Base-by-base conservation (phyloP, 2,888 invertebrate species). In the Caenorhabditis sp. region DNA sequence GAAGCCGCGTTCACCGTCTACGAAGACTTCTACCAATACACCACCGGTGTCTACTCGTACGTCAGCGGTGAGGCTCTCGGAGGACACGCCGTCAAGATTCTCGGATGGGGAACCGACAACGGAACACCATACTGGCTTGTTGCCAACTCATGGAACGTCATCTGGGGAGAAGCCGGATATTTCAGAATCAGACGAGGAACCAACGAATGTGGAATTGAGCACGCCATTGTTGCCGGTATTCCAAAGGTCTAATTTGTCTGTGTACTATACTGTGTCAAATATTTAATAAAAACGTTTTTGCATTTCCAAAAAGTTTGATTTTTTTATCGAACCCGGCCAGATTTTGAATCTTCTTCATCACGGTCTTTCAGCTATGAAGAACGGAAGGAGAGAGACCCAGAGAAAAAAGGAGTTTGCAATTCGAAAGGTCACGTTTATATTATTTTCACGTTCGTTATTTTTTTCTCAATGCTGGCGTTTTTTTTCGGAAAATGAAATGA, bases 131-230 rank as follows among this genome's bases (percentile, higher is more conserved):
- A 94, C 88, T 95, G 95, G 95, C 90, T 94, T 17, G 91, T 94
- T 81, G 94, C 93, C 58, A 95, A 95, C 90, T 94, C 94, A 0
- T 95, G 95, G 95, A 95, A 95, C 89, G 90, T 91, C 0, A 94
- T 94, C 88, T 95, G 95, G 95, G 95, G 95, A 73, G 92, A 93
- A 87, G 91, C 88, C 36, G 90, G 89, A 69, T 70, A 67, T 70
- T 81, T 81, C 78, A 69, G 72, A 27, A 77, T 79, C 61, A 58
- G 65, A 60, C 63, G 77, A 12, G 81, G 81, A 63, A 69, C 63
- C 54, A 77, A 81, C 59, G 79, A 77, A 60, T 77, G 77, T 59
- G 77, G 77, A 68, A 69, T 79, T 62, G 79, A 79, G 63, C 75
- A 68, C 59, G 72, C 72, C 49, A 62, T 77, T 66, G 76, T 77